Evolutionary conservation across 2,888 invertebrate species (phyloP).

Genomic region (Chydorus sphaericus): DNA sequence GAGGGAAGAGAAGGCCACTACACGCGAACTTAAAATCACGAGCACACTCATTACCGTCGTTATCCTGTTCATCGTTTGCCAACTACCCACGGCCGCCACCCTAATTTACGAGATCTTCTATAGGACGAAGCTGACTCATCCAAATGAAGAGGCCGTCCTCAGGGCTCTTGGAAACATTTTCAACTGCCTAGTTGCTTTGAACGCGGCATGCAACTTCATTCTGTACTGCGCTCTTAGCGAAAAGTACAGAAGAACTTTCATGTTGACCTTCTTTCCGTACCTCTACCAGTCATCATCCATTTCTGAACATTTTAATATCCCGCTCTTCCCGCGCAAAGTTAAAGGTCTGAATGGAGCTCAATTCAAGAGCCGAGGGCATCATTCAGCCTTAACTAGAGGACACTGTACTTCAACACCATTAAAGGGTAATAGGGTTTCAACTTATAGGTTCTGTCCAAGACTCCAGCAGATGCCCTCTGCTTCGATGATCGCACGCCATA

Average conservation of each 20-base stretch:
- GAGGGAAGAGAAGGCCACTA: constrained; percentile 6
- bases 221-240: constrained; percentile 60
- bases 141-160: constrained; percentile 28
- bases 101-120: constrained; percentile 37
- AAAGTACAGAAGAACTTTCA: constrained; percentile 48
- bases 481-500: no score
- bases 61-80: constrained; percentile 55
- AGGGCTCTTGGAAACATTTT: constrained; percentile 51
- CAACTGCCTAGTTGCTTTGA: constrained; percentile 51
- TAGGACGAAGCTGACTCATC: constrained; percentile 20
- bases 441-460: no score
- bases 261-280: constrained; percentile 22
- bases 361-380: no score
- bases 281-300: not conserved
- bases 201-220: constrained; percentile 61
- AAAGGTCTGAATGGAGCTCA: no score
- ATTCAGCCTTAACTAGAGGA: no score
- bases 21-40: constrained; percentile 56
- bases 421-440: no score
- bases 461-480: no score
- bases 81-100: constrained; percentile 48
- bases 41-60: constrained; percentile 63
- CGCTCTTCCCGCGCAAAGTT: no score
- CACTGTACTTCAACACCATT: no score
- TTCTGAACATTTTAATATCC: no score